Conservation (phyloP, 2,113 vertebrate species). For the Caranx ignobilis region DNA sequence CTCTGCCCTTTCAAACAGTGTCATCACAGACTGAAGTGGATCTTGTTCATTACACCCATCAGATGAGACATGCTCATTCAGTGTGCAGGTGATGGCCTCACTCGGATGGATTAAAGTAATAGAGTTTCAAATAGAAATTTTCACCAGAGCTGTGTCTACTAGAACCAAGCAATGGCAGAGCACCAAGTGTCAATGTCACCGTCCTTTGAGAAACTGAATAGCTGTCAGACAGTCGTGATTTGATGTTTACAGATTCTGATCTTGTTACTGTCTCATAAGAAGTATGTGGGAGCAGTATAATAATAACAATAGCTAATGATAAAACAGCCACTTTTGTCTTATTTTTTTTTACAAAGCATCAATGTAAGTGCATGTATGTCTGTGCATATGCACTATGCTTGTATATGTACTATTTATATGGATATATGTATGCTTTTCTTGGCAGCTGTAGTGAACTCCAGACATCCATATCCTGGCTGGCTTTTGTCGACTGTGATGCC, state of each 20-base stretch:
- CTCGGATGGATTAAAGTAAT: conserved; percentile 8
- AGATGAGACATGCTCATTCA: conserved; percentile 22
- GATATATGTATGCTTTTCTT: too few relatives aligned
- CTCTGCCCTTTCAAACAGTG: conserved; percentile 23
- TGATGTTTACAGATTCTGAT: too few relatives aligned
- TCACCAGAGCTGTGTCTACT: not conserved
- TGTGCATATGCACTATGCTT: too few relatives aligned
- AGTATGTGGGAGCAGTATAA: not conserved
- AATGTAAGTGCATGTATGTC: too few relatives aligned
- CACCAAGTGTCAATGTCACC: not conserved
- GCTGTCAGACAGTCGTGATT: too few relatives aligned
- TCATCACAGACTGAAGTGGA: conserved; percentile 30
- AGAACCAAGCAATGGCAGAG: not conserved
- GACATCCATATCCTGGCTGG: too few relatives aligned
- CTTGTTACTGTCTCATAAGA: not conserved
- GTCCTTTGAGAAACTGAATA: too few relatives aligned
- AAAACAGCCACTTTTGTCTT: too few relatives aligned
- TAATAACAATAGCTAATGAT: not conserved
- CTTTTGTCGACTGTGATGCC: too few relatives aligned
- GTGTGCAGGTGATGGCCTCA: conserved; percentile 13
- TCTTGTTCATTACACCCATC: conserved; percentile 32
- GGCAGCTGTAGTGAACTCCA: too few relatives aligned
- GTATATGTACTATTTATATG: too few relatives aligned
- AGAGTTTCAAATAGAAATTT: not conserved
- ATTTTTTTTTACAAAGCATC: too few relatives aligned